These are phyloP conservation scores for Pinna nobilis DNA, from an alignment of 1,140 invertebrate species.

Conservation along the genomic window DNA sequence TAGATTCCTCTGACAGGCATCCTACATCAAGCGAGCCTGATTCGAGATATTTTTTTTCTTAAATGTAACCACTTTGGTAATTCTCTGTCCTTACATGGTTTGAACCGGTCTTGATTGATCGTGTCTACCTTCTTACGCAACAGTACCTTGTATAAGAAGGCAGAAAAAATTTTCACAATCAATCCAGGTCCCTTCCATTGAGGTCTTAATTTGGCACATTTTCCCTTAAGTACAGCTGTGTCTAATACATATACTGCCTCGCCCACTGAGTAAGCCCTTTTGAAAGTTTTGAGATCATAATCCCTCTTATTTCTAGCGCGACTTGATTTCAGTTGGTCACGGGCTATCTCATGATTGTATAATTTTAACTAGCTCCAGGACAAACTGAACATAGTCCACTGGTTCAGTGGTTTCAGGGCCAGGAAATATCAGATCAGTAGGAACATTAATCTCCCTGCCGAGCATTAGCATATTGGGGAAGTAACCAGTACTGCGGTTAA, in stretches of 20 bases:
- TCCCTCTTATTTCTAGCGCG: neutral
- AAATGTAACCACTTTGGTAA: neutral
- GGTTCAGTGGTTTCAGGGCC: neutral
- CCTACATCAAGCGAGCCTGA: no score
- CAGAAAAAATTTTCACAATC: slow-evolving; percentile 29
- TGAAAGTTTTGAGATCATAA: neutral
- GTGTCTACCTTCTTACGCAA: slow-evolving; percentile 4
- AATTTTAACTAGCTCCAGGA: neutral
- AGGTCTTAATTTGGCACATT: slow-evolving; percentile 34
- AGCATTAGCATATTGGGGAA: slow-evolving; percentile 30
- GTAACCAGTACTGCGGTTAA: slow-evolving; percentile 16
- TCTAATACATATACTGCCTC: slow-evolving; percentile 40
- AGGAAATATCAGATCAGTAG: slow-evolving; percentile 1
- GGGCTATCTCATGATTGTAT: slow-evolving; percentile 32
- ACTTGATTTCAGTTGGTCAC: slow-evolving; percentile 22
- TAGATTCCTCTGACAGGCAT: neutral
- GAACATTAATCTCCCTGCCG: slow-evolving; percentile 9
- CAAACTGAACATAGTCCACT: slow-evolving; percentile 6
- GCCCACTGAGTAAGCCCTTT: slow-evolving; percentile 1
- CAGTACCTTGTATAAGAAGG: slow-evolving; percentile 31
- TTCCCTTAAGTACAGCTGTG: slow-evolving; percentile 30
- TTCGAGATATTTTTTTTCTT: slow-evolving; percentile 7
- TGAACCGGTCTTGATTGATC: slow-evolving; percentile 1
- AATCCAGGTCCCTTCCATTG: slow-evolving; percentile 46
- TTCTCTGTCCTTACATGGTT: neutral